phyloP scores from a whole-genome alignment of 2,113 vertebrate species.

The Bombycilla garrulus region DNA sequence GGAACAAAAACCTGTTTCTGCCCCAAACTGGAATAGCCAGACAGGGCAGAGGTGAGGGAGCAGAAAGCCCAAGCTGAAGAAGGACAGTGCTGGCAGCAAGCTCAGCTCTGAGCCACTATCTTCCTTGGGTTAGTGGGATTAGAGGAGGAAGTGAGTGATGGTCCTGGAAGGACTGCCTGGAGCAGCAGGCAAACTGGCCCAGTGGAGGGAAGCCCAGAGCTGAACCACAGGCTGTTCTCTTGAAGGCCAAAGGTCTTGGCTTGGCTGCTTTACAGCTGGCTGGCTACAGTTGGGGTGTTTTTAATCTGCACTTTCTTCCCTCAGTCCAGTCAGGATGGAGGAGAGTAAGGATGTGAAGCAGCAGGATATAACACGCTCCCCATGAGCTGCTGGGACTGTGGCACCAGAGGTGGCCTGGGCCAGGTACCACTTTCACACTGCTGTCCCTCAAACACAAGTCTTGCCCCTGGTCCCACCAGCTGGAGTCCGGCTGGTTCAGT shows the following conservation, averaged over 20 bases:
- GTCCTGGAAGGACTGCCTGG: background rate
- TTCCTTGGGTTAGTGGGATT: background rate
- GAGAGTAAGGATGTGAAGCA: background rate
- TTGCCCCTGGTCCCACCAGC: background rate
- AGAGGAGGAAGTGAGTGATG: background rate
- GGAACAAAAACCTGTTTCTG: background rate
- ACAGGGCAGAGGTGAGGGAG: background rate
- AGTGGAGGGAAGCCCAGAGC: background rate
- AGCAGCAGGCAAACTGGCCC: background rate
- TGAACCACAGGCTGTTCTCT: background rate
- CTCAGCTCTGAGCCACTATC: background rate
- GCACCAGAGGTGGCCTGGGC: background rate
- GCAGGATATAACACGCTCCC: rapidly evolving
- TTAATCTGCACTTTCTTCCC: background rate
- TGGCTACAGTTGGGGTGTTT: background rate
- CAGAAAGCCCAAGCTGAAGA: background rate
- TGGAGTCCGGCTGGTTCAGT: background rate
- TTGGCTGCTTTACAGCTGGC: background rate
- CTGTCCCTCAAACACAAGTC: background rate
- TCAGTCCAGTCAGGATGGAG: background rate
- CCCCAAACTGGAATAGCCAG: background rate
- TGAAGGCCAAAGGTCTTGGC: background rate
- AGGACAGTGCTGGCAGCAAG: background rate
- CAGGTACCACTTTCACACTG: rapidly evolving
- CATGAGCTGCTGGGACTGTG: rapidly evolving